phyloP scores from a whole-genome alignment of 2,888 invertebrate species.

The Callosobruchus maculatus region DNA sequence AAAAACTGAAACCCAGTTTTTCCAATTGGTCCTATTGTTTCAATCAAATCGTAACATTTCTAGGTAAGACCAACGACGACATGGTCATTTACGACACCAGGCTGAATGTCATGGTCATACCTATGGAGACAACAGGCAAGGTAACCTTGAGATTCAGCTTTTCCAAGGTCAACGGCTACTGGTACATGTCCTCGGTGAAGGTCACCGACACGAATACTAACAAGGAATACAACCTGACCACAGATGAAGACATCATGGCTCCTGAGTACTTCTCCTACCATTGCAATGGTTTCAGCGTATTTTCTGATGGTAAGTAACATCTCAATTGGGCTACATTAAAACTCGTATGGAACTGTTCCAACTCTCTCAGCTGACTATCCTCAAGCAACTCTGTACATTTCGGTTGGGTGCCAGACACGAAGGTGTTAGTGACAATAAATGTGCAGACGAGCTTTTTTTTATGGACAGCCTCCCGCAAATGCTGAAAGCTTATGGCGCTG shows the following conservation, averaged over 20 bases:
- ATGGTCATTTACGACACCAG: constrained; percentile 34
- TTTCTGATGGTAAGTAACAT: constrained; percentile 30
- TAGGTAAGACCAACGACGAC: constrained; percentile 29
- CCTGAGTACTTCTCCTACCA: constrained; percentile 51
- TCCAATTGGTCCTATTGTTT: too few species aligned
- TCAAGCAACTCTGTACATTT: too few species aligned
- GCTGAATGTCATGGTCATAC: constrained; percentile 40
- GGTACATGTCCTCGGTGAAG: constrained; percentile 40
- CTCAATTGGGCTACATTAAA: too few species aligned
- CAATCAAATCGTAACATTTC: too few species aligned
- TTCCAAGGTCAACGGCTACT: constrained; percentile 40
- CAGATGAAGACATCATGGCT: constrained; percentile 36
- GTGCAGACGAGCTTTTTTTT: too few species aligned
- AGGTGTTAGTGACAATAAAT: too few species aligned
- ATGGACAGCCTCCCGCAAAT: too few species aligned
- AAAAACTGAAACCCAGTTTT: too few species aligned
- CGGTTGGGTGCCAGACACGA: too few species aligned
- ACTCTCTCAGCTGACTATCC: too few species aligned
- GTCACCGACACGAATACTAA: constrained; percentile 26
- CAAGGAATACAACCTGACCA: constrained; percentile 32
- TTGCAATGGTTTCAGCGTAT: constrained; percentile 42
- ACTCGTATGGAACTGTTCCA: too few species aligned
- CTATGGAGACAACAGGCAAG: constrained; percentile 36
- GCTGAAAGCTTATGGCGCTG: too few species aligned
- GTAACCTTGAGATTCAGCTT: constrained; percentile 36